Conservation (phyloP, 2,113 vertebrate species). For the Laterallus jamaicensis region DNA sequence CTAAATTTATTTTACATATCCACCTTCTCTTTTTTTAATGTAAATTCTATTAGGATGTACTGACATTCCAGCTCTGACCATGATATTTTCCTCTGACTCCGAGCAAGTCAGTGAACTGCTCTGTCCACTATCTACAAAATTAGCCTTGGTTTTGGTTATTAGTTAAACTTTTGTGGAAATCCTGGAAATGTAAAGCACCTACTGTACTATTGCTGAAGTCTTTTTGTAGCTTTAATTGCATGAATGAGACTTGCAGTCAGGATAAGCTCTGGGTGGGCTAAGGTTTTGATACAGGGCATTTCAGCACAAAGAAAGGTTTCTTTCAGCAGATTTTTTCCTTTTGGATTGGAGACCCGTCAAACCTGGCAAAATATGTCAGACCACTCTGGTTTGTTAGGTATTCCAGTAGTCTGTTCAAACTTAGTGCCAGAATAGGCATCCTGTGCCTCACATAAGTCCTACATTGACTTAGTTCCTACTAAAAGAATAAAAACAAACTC, state of each 20-base stretch:
- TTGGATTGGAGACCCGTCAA: background rate
- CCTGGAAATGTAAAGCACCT: background rate
- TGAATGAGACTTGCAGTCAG: background rate
- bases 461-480: conserved; percentile 29
- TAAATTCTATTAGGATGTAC: background rate
- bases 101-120: background rate
- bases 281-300: background rate
- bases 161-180: background rate
- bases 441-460: background rate
- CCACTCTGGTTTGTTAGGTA: background rate
- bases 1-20: background rate
- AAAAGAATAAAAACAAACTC: conserved; percentile 19
- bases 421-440: background rate
- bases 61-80: background rate
- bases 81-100: background rate
- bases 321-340: conserved; percentile 37
- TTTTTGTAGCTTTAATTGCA: background rate
- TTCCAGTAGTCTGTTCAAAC: conserved; percentile 12
- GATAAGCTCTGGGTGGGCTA: conserved; percentile 1
- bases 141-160: background rate
- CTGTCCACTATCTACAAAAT: background rate
- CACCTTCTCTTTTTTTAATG: background rate
- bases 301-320: background rate
- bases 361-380: background rate
- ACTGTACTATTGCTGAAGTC: background rate